These are phyloP conservation scores for Loxodonta africana DNA, from an alignment of 2,113 vertebrate species.

Conservation along the genomic window DNA sequence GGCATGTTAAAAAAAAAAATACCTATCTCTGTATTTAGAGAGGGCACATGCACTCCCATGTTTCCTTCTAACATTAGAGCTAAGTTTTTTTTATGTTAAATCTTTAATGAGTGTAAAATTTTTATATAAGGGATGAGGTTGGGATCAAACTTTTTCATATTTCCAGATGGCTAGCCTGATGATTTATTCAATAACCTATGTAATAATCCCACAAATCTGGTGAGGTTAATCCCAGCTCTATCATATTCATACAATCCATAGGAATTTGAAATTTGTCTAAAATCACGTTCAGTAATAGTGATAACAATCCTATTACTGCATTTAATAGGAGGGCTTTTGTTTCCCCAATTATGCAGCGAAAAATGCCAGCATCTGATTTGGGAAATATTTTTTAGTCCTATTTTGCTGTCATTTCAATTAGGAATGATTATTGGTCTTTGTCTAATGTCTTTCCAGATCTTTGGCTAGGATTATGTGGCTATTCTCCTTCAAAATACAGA, in stretches of 20 bases:
- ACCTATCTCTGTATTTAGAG: neutral
- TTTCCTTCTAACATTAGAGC: neutral
- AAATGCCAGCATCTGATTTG: neutral
- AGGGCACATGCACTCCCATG: neutral
- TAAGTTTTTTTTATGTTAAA: neutral
- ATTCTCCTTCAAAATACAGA: neutral
- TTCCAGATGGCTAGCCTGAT: neutral
- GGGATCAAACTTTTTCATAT: neutral
- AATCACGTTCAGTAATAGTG: neutral
- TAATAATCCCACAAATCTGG: neutral
- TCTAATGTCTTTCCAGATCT: neutral
- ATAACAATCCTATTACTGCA: neutral
- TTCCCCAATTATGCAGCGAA: neutral
- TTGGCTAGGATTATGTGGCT: neutral
- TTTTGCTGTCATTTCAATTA: slow-evolving; percentile 14
- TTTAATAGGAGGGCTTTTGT: neutral
- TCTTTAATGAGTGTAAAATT: neutral
- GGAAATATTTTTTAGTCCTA: neutral
- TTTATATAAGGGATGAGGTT: neutral
- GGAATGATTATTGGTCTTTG: slow-evolving; percentile 1
- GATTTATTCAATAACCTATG: neutral
- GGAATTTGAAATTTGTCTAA: neutral
- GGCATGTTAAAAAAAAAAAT: neutral
- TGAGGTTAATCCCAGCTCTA: neutral
- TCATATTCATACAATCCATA: neutral